Conservation (phyloP, 2,888 invertebrate genomes). For the Blomia tropicalis region DNA sequence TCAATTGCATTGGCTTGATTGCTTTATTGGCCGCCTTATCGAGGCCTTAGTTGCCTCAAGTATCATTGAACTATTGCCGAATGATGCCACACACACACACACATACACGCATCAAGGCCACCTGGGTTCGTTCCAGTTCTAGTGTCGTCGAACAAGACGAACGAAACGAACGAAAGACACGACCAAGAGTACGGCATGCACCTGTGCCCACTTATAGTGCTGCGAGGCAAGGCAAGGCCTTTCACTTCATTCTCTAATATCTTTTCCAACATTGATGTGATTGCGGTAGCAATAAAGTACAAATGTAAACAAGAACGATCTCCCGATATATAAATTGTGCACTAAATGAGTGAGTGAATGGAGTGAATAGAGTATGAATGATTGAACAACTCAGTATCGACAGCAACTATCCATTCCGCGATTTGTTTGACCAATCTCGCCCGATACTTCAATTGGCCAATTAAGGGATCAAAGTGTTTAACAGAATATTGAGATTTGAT, state of each 20-base stretch:
- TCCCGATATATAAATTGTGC: not conserved
- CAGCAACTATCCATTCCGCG: no score
- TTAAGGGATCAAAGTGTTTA: not conserved
- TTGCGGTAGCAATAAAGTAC: not conserved
- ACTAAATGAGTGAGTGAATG: not conserved
- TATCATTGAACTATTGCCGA: not conserved
- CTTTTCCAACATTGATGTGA: not conserved
- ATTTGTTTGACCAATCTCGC: no score
- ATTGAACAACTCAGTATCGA: not conserved
- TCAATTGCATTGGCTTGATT: not conserved
- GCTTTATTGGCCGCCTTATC: not conserved
- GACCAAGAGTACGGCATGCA: not conserved
- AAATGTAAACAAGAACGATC: not conserved
- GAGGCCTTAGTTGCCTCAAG: not conserved
- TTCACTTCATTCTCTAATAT: not conserved
- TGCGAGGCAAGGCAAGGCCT: no score
- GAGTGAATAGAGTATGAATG: not conserved
- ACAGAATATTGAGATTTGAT: not conserved
- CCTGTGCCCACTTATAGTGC: conserved; percentile 9
- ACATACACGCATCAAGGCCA: conserved; percentile 11
- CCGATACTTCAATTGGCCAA: not conserved
- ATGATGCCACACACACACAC: conserved; percentile 9
- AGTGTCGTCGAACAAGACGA: no score
- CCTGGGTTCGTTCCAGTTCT: conserved; percentile 1
- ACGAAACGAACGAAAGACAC: not conserved